A percentile compares a stretch with the other conserved stretches of the same genome.
Conservation (phyloP, 2,888 invertebrate genomes). For the Agrotis ipsilon region DNA sequence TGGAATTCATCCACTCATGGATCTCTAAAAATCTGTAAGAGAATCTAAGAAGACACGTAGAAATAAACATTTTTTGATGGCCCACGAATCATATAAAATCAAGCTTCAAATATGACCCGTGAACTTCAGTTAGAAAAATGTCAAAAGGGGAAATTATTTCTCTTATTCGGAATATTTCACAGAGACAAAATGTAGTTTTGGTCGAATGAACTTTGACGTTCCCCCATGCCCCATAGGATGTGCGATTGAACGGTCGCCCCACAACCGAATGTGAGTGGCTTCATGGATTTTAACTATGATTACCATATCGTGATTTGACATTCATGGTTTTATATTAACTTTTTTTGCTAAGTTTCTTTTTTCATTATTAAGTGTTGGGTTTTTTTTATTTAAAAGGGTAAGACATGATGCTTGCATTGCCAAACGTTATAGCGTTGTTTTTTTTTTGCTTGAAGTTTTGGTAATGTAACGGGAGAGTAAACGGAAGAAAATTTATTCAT, state of each 20-base stretch:
- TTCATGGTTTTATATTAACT: constrained; percentile 31
- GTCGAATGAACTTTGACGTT: constrained; percentile 73
- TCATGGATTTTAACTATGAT: constrained; percentile 72
- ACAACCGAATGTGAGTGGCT: constrained; percentile 68
- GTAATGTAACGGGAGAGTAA: background rate
- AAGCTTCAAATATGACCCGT: background rate
- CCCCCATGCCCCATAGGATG: constrained; percentile 78
- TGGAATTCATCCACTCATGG: too few relatives aligned
- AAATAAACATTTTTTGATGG: background rate
- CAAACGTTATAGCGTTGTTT: background rate
- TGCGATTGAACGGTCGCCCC: constrained; percentile 79
- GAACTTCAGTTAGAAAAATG: constrained; percentile 33
- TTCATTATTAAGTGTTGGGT: background rate
- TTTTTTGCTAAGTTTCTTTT: background rate
- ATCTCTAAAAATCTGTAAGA: too few relatives aligned
- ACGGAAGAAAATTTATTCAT: constrained; percentile 39
- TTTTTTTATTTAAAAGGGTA: background rate
- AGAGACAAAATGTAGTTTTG: constrained; percentile 75
- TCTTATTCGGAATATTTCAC: constrained; percentile 64
- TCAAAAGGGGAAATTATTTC: constrained; percentile 41
- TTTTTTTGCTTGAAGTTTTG: background rate
- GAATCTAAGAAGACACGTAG: too few relatives aligned
- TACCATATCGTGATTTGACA: constrained; percentile 69
- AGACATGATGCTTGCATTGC: background rate
- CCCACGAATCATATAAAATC: constrained; percentile 16